Percentiles rank a stretch among this genome's conserved stretches.
Conservation (phyloP, 1,140 invertebrate species). For the Drosophila sp. region DNA sequence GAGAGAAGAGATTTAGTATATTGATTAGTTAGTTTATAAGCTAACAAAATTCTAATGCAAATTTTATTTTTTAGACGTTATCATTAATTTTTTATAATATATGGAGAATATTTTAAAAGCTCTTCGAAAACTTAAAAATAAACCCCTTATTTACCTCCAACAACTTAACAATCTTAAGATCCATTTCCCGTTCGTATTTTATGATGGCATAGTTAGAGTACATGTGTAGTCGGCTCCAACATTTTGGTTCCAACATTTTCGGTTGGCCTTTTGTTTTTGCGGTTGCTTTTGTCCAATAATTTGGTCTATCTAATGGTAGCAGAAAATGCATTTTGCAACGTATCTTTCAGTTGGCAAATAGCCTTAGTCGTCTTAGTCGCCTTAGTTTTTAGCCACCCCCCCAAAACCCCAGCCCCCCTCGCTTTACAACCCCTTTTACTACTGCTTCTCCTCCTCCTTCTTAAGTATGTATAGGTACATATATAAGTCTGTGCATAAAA, state of each 20-base stretch:
- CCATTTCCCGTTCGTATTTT: no score
- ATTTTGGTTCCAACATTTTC: not conserved
- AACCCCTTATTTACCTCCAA: no score
- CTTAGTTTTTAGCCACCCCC: constrained; percentile 24
- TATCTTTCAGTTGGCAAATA: constrained; percentile 73
- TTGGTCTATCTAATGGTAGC: constrained; percentile 76
- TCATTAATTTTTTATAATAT: no score
- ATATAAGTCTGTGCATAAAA: constrained; percentile 73
- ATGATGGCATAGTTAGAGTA: no score
- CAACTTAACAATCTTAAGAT: no score
- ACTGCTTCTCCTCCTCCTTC: not conserved
- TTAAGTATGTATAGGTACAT: constrained; percentile 1
- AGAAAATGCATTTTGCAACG: constrained; percentile 75
- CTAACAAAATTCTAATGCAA: no score
- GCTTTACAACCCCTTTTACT: not conserved
- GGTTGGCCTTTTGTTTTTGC: constrained; percentile 67
- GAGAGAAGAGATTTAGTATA: no score
- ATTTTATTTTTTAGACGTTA: no score
- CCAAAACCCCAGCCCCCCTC: no score
- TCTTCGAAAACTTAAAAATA: no score
- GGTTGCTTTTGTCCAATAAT: constrained; percentile 72
- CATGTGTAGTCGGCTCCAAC: constrained; percentile 16
- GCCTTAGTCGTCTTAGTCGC: constrained; percentile 68
- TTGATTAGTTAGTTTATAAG: no score
- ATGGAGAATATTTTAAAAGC: no score